These are phyloP conservation scores for Elephantulus edwardii DNA, from an alignment of 2,113 vertebrate genomes.

Conservation along the genomic window DNA sequence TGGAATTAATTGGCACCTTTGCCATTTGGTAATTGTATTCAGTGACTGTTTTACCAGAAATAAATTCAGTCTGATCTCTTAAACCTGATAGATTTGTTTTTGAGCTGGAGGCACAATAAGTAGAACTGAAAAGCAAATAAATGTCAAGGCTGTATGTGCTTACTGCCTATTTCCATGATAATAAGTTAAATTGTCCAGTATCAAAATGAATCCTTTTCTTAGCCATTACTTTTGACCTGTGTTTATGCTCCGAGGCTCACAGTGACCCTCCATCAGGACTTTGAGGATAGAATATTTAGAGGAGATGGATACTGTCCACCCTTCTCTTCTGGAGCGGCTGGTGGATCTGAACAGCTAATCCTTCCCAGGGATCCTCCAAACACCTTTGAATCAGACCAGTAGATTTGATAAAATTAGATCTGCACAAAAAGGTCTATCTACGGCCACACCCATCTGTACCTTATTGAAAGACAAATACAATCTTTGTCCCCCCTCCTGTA, in stretches of 20 bases:
- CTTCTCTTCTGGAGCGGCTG: too few species aligned
- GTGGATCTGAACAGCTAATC: too few species aligned
- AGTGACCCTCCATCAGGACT: too few species aligned
- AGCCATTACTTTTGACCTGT: background rate
- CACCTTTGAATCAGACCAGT: background rate
- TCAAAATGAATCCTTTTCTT: background rate
- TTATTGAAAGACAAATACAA: background rate
- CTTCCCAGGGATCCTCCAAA: too few species aligned
- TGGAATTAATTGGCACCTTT: conserved; percentile 25
- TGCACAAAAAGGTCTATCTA: background rate
- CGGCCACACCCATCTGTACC: background rate
- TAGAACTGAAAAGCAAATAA: background rate
- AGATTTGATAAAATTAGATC: background rate
- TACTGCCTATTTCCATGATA: background rate
- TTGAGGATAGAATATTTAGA: too few species aligned
- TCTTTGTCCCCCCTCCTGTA: background rate
- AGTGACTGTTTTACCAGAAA: background rate
- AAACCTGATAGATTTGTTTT: background rate
- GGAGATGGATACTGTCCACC: too few species aligned
- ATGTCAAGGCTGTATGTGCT: background rate
- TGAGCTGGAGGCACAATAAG: background rate
- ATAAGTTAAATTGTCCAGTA: background rate
- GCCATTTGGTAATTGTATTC: conserved; percentile 35
- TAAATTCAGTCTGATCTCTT: background rate
- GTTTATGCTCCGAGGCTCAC: too few species aligned